These are phyloP conservation scores for Ischnura elegans DNA, from an alignment of 2,888 invertebrate genomes.

Conservation along the genomic window DNA sequence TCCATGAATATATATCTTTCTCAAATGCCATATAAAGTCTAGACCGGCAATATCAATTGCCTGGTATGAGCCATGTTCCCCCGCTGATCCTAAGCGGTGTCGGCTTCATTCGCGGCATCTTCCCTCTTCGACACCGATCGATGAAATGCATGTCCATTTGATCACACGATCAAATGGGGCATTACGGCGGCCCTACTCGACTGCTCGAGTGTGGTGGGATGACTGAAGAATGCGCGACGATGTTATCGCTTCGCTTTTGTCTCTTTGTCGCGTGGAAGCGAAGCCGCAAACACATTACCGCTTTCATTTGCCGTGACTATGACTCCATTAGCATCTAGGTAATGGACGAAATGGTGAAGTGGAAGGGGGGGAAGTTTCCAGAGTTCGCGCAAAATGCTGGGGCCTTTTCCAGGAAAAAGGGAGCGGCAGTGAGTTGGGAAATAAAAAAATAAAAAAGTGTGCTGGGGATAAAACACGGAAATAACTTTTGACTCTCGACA, in stretches of 20 bases:
- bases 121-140: background rate
- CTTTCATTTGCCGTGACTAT: slow-evolving; percentile 17
- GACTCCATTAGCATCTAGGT: slow-evolving; percentile 40
- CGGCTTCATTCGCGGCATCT: background rate
- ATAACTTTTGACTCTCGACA: background rate
- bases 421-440: background rate
- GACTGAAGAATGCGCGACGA: slow-evolving; percentile 11
- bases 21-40: background rate
- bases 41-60: background rate
- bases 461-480: background rate
- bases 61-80: background rate
- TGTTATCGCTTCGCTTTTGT: slow-evolving; percentile 18
- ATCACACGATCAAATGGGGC: background rate
- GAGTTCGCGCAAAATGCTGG: background rate
- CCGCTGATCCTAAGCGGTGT: background rate
- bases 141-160: slow-evolving; percentile 3
- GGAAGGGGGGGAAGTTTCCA: background rate
- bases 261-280: background rate
- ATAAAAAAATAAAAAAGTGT: background rate
- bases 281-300: slow-evolving; percentile 46
- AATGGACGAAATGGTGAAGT: slow-evolving; percentile 38
- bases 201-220: background rate
- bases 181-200: background rate
- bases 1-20: background rate
- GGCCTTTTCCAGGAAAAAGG: background rate